A percentile compares a stretch with the other conserved stretches of the same genome.
These are phyloP conservation scores for Harpagoxenus sublaevis DNA, from an alignment of 2,888 invertebrate species.

Conservation along the genomic window DNA sequence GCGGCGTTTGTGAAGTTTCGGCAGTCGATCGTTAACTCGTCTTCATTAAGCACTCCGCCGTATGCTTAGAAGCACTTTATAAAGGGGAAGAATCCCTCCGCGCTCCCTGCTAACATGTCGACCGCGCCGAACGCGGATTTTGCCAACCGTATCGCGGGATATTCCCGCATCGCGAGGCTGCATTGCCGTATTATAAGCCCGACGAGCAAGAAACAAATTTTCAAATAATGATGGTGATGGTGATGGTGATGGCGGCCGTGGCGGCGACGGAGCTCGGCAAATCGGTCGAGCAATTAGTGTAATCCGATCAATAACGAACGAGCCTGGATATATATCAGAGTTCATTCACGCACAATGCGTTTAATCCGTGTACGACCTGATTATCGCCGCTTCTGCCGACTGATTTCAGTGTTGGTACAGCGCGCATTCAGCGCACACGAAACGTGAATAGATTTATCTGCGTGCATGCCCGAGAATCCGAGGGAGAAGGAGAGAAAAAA, in stretches of 20 bases:
- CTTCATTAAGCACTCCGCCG: conserved; percentile 47
- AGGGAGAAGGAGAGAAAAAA: background rate
- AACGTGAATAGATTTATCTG: conserved; percentile 42
- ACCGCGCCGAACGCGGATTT: conserved; percentile 13
- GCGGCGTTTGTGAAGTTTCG: conserved; percentile 57
- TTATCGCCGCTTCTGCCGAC: conserved; percentile 55
- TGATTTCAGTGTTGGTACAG: conserved; percentile 27
- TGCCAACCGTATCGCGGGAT: background rate
- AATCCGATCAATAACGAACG: conserved; percentile 76
- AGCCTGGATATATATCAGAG: conserved; percentile 60
- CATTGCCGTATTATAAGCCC: background rate
- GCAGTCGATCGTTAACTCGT: conserved; percentile 58
- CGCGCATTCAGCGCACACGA: conserved; percentile 29
- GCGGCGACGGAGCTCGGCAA: conserved; percentile 19
- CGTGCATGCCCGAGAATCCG: conserved; percentile 7
- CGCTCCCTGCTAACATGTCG: background rate
- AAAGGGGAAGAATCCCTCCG: conserved; percentile 58
- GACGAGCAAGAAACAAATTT: conserved; percentile 58
- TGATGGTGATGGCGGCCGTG: background rate
- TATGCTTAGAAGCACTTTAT: conserved; percentile 49
- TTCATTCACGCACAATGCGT: conserved; percentile 64
- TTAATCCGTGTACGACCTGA: conserved; percentile 62
- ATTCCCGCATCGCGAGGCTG: background rate
- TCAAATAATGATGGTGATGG: background rate
- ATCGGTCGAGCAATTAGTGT: conserved; percentile 76